These are phyloP conservation scores for Eubasilissa splendida DNA, from an alignment of 2,888 invertebrate genomes.

Conservation along the genomic window DNA sequence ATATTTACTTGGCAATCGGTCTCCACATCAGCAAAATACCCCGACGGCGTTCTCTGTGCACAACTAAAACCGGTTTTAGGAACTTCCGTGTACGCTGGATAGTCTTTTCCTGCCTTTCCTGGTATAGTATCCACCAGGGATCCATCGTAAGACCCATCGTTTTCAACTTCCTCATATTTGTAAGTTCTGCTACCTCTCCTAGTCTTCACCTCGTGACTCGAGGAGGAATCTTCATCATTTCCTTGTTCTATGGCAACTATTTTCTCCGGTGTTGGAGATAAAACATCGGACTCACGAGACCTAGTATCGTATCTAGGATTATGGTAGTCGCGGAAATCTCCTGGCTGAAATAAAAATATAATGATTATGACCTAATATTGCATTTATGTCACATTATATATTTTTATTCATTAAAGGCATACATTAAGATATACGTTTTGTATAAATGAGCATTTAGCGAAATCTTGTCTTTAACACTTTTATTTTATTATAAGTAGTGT, in stretches of 20 bases:
- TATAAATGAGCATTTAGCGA: no score
- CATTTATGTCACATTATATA: no score
- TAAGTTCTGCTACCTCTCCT: slow-evolving; percentile 36
- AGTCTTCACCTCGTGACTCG: neutral
- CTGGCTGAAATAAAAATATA: neutral
- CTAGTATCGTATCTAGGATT: slow-evolving; percentile 36
- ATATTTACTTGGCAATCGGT: slow-evolving; percentile 67
- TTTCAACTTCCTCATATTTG: slow-evolving; percentile 37
- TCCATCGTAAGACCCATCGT: slow-evolving; percentile 58
- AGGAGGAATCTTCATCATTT: neutral
- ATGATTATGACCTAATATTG: no score
- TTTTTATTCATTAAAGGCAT: no score
- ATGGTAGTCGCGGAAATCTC: slow-evolving; percentile 19
- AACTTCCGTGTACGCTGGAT: slow-evolving; percentile 65
- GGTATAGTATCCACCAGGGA: slow-evolving; percentile 64
- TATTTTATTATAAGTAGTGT: no score
- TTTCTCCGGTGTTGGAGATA: slow-evolving; percentile 17
- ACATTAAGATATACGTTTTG: no score
- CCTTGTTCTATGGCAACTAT: neutral
- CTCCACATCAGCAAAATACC: slow-evolving; percentile 69
- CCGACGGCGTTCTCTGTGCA: slow-evolving; percentile 64
- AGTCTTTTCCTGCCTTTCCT: slow-evolving; percentile 67
- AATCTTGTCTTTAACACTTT: no score
- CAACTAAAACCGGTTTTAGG: slow-evolving; percentile 68
- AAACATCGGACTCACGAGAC: neutral